Conservation (phyloP, 2,113 vertebrate species). For the Amia ocellicauda region DNA sequence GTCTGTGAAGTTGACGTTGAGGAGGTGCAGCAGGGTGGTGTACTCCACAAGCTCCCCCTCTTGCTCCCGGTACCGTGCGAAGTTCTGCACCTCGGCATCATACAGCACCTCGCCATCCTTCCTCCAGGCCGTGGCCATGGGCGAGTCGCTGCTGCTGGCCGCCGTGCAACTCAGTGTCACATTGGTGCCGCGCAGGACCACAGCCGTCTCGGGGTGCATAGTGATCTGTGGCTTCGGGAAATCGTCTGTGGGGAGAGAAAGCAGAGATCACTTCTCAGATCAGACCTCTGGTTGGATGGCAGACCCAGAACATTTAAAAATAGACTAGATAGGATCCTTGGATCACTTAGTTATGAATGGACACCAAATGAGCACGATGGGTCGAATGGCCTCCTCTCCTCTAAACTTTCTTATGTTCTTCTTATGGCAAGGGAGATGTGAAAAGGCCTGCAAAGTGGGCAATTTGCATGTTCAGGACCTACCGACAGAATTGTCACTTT, state of each 20-base stretch:
- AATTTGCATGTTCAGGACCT: too few species aligned
- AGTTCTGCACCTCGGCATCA: constrained; percentile 87
- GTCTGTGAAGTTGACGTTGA: constrained; percentile 77
- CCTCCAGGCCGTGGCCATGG: constrained; percentile 96
- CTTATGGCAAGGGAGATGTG: too few species aligned
- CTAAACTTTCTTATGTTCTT: too few species aligned
- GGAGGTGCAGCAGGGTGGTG: constrained; percentile 84
- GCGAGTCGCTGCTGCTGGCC: constrained; percentile 96
- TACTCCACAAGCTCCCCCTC: constrained; percentile 87
- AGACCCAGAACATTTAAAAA: too few species aligned
- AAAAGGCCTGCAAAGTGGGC: too few species aligned
- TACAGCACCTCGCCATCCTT: constrained; percentile 89
- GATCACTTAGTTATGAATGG: too few species aligned
- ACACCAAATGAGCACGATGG: too few species aligned
- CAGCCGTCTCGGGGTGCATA: constrained; percentile 90
- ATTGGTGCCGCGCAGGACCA: constrained; percentile 86
- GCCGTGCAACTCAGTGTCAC: constrained; percentile 91
- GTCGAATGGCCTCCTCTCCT: too few species aligned
- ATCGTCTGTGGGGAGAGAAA: constrained; percentile 71
- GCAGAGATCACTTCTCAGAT: not conserved
- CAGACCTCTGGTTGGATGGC: too few species aligned
- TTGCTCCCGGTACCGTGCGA: constrained; percentile 79
- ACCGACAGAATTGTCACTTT: too few species aligned
- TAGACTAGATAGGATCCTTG: too few species aligned
- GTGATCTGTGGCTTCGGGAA: constrained; percentile 97